Evolutionary conservation across 2,113 vertebrate species (phyloP), one percentile per base, ranked within the genome.

Genomic region (Ranitomeya variabilis): DNA sequence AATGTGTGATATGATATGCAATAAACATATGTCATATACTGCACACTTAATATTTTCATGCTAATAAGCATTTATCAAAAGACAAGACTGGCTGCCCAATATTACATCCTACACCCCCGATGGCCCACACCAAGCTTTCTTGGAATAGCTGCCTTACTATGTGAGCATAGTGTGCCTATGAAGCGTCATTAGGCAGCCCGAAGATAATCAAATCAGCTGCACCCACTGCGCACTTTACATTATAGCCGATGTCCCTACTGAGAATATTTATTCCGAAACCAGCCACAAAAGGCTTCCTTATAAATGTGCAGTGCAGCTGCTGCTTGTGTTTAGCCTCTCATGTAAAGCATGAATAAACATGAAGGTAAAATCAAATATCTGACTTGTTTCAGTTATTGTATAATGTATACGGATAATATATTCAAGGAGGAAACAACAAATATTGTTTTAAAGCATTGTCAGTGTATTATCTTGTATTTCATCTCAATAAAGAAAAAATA

Each of bases 161-260:
- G 57, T 64, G n/a, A n/a, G n/a, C n/a, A n/a, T n/a, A 45, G 52
- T 64, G 37, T 67, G 73, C 60, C 71, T 45, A 89, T 74, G 52
- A 79, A 69, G 81, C 21, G 12, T 85, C 82, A 89, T 89, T 85
- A 89, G 60, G 73, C 87, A 84, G 71, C 19, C 66, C 52, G 51
- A 69, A 66, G 60, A 89, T 84, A 89, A 84, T 84, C 60, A 85
- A 84, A 89, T 85, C 71, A 37, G n/a, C 57, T 88, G 71, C 71
- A 67, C 80, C 87, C 60, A 83, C 87, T 89, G 87, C 37, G 51
- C 45, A 67, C 37, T 64, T 23, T 79, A 57, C 60, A 79, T 84
- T 78, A 89, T 67, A 79, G 57, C 45, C 77, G 12, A 84, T n/a
- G 18, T 82, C 71, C 80, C 67, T 67, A 83, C 59, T 45, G 80